Conservation (phyloP, 2,113 vertebrate species). For the Anas platyrhynchos region DNA sequence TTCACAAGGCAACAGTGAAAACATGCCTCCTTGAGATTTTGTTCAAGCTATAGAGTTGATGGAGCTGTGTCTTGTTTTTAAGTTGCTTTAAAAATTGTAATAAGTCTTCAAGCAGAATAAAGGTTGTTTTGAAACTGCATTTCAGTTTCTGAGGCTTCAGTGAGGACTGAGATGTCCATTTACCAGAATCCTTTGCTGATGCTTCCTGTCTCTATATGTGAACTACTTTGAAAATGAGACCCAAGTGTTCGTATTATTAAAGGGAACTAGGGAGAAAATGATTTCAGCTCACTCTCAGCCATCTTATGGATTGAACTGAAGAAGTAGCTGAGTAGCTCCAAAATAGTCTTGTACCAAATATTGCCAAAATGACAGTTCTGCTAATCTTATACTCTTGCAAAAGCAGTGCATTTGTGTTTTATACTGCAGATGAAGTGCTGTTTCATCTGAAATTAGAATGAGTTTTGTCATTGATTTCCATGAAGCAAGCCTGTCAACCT, state of each 20-base stretch:
- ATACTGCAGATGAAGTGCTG: not conserved
- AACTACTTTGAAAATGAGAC: not conserved
- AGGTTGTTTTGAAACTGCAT: slow-evolving; percentile 81
- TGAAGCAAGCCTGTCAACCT: not conserved
- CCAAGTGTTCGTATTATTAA: not conserved
- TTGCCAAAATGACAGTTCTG: not conserved
- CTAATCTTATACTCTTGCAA: not conserved
- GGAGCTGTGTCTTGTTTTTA: slow-evolving; percentile 82
- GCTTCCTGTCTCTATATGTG: not conserved
- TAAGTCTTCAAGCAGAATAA: slow-evolving; percentile 86
- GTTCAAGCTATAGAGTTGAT: slow-evolving; percentile 79
- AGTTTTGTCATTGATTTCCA: not conserved
- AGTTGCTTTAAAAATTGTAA: slow-evolving; percentile 86
- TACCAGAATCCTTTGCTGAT: not conserved
- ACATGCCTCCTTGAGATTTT: slow-evolving; percentile 80
- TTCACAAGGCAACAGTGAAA: slow-evolving; percentile 79
- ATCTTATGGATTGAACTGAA: not conserved
- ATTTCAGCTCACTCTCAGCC: not conserved
- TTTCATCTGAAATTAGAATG: not conserved
- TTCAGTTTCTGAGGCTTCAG: slow-evolving; percentile 13
- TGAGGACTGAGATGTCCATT: not conserved
- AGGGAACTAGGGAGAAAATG: not conserved
- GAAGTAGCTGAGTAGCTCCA: not conserved
- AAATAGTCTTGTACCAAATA: not conserved
- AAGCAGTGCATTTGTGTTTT: not conserved